These are phyloP conservation scores for Phoeniculus purpureus DNA, from an alignment of 2,797 vertebrate species.

Conservation along the genomic window DNA sequence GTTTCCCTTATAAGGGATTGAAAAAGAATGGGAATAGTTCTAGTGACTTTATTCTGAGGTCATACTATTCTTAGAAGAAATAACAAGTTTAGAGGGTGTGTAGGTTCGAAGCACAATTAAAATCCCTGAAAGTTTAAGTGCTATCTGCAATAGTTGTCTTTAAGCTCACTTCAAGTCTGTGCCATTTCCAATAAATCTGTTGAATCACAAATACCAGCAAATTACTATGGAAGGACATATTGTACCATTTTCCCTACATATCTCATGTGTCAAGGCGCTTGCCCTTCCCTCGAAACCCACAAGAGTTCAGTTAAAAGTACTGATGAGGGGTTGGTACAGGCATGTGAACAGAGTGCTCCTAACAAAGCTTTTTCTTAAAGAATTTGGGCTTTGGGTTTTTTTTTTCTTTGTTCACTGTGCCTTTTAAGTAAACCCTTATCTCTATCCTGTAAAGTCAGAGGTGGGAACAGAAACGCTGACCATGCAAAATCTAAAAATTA, in stretches of 20 bases:
- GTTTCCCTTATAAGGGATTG: constrained; percentile 23
- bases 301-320: background rate
- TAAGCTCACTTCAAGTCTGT: background rate
- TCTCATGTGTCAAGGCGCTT: background rate
- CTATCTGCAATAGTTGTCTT: background rate
- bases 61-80: background rate
- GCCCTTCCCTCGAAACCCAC: background rate
- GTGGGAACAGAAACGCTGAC: background rate
- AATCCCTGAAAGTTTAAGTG: background rate
- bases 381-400: background rate
- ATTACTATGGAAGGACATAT: background rate
- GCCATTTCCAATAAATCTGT: background rate
- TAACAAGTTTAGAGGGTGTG: background rate
- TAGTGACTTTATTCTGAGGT: background rate
- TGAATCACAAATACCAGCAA: background rate
- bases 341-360: background rate
- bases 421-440: background rate
- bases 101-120: background rate
- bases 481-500: background rate
- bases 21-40: constrained; percentile 11
- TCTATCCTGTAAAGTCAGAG: background rate
- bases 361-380: background rate
- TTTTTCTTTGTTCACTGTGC: background rate
- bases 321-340: background rate
- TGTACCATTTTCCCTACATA: background rate